These are phyloP conservation scores for Zhuqinia jingwanae DNA, from an alignment of 2,888 invertebrate genomes.

Conservation along the genomic window DNA sequence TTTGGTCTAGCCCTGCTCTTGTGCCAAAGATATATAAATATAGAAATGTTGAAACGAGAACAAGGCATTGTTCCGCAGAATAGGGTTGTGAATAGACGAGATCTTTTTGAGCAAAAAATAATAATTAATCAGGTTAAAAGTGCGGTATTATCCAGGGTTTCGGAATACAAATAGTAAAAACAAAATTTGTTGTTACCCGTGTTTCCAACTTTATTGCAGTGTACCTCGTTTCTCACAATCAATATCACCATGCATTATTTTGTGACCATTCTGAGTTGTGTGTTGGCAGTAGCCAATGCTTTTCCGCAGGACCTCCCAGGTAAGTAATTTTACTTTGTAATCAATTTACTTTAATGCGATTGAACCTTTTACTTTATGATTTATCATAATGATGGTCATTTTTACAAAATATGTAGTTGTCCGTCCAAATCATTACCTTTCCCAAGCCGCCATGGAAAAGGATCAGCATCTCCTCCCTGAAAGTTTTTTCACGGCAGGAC, in stretches of 20 bases:
- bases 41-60: conserved; percentile 3
- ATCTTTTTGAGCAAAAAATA: no score
- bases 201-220: no score
- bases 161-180: no score
- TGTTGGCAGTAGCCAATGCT: conserved; percentile 41
- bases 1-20: conserved; percentile 29
- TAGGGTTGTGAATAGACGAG: conserved; percentile 19
- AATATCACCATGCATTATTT: conserved; percentile 31
- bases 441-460: conserved; percentile 42
- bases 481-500: conserved; percentile 44
- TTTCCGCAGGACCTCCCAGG: conserved; percentile 54
- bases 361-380: not conserved
- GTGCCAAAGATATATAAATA: conserved; percentile 55
- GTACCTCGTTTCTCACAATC: no score
- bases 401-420: no score
- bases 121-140: no score
- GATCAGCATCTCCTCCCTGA: conserved; percentile 51
- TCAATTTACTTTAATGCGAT: not conserved
- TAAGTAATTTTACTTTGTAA: not conserved
- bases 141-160: conserved; percentile 9
- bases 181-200: no score
- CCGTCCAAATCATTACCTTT: conserved; percentile 54
- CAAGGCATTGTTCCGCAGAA: conserved; percentile 39
- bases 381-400: no score
- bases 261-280: conserved; percentile 1